Base-by-base conservation (phyloP, 53 echinoderm and acorn worm species). In the Pentamera pediparva region DNA sequence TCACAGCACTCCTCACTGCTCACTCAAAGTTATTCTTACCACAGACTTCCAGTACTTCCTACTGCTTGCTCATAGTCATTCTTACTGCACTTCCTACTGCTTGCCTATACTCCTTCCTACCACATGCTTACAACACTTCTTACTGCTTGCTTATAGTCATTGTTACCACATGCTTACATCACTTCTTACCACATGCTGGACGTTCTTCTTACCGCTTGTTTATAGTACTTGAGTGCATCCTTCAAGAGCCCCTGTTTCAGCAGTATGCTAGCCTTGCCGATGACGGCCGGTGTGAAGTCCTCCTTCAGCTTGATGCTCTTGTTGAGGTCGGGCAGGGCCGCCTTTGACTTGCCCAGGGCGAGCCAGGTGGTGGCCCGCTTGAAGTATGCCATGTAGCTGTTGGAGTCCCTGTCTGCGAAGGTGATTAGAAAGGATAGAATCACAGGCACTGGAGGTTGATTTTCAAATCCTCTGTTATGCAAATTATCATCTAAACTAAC, bases 361-460 rank as follows among this genome's bases (percentile, higher is more conserved):
- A 95, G 69, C 77, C 90, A 95, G 6, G 90, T 90, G 15, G 95
- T 91, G 0, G 95, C 95, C 35, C 95, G 45, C 70, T 87, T 90
- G 85, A 83, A 95, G 83, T 90, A 95, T 0, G 87, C 89, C 90
- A 89, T 90, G 81, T 85, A 95, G 56, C 83, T 90, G 0, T 79
- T 37, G 9, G 87, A 82, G 21, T 95, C 95, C 70, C 62, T 86
- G 21, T 93, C 93, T 93, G 75, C 35, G 48, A 28, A 35, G 10
- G 73, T n/a, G n/a, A n/a, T n/a, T n/a, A n/a, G n/a, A n/a, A 20
- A 69, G 40, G 38, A 63, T n/a, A 55, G 50, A 18, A 45, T 45
- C 11, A 45, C 18, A n/a, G n/a, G n/a, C n/a, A n/a, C n/a, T n/a
- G n/a, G n/a, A n/a, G n/a, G n/a, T n/a, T n/a, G n/a, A n/a, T n/a